Evolutionary conservation across 2,888 invertebrate species (phyloP).

Genomic region (Ariolimax columbianus): DNA sequence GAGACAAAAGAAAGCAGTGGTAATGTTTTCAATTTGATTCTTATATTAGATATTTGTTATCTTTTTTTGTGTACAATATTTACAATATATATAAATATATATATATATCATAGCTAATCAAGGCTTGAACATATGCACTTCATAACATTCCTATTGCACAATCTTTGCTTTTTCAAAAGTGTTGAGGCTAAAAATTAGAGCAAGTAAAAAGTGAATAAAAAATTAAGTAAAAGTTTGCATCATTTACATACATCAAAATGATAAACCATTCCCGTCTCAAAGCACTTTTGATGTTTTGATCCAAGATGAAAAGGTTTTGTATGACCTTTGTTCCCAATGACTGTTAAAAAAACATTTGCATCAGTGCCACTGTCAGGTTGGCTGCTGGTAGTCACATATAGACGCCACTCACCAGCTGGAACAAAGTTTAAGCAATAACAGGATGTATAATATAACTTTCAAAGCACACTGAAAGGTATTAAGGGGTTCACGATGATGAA

Average conservation of each 20-base stretch:
- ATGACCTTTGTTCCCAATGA: slow-evolving; percentile 72
- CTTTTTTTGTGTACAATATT: too few species aligned
- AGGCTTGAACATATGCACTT: too few species aligned
- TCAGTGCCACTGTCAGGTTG: slow-evolving; percentile 69
- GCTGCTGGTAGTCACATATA: slow-evolving; percentile 64
- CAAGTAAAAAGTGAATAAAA: too few species aligned
- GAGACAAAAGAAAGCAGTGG: too few species aligned
- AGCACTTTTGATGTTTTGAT: slow-evolving; percentile 60
- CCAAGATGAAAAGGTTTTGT: slow-evolving; percentile 69
- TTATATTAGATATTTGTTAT: too few species aligned
- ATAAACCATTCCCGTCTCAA: slow-evolving; percentile 71
- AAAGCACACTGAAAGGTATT: not conserved
- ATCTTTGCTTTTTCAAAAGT: too few species aligned
- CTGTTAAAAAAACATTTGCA: slow-evolving; percentile 72
- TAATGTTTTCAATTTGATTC: too few species aligned
- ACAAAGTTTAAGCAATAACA: not conserved
- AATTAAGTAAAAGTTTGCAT: not conserved
- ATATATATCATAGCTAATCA: too few species aligned
- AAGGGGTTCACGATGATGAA: too few species aligned
- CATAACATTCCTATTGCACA: too few species aligned
- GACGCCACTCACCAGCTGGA: slow-evolving; percentile 62
- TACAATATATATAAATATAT: too few species aligned
- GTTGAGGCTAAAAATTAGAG: too few species aligned
- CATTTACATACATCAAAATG: slow-evolving; percentile 70
- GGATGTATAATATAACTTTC: not conserved